Evolutionary conservation across 2,797 vertebrate species (phyloP).

Genomic region (Simalia tracyae): DNA sequence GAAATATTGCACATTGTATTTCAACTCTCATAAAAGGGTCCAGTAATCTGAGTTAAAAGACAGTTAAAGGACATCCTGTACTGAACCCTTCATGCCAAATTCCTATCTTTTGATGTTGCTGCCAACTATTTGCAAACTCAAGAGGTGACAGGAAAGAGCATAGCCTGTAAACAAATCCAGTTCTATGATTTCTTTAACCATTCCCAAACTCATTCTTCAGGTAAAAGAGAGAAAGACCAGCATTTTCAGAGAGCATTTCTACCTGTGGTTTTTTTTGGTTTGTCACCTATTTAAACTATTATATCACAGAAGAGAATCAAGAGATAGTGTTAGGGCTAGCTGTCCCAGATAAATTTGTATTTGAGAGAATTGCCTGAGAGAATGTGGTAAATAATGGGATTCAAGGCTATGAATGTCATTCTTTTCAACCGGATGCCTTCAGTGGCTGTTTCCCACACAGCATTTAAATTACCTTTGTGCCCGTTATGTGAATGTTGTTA

Average conservation of each 20-base stretch:
- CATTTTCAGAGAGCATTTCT: neutral
- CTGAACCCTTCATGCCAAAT: conserved; percentile 4
- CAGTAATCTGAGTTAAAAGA: conserved; percentile 23
- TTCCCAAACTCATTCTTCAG: neutral
- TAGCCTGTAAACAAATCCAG: neutral
- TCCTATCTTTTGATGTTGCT: conserved; percentile 2
- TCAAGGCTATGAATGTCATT: neutral
- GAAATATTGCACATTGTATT: neutral
- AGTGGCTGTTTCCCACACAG: neutral
- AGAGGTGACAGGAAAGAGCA: conserved; percentile 8
- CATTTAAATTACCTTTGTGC: neutral
- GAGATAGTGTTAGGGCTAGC: neutral
- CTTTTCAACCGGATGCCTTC: neutral
- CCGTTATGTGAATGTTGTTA: neutral
- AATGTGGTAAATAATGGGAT: neutral
- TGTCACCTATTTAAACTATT: neutral
- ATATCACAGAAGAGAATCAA: neutral
- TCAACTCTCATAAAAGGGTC: conserved; percentile 8
- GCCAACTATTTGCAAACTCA: neutral
- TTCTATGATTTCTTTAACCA: neutral
- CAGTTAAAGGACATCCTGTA: neutral
- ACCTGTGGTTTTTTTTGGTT: neutral
- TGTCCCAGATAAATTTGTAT: neutral
- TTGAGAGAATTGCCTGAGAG: neutral
- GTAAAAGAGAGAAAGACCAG: neutral